These are phyloP conservation scores for Hapalemur alaotrensis DNA, from an alignment of 2,797 vertebrate species.

Conservation along the genomic window DNA sequence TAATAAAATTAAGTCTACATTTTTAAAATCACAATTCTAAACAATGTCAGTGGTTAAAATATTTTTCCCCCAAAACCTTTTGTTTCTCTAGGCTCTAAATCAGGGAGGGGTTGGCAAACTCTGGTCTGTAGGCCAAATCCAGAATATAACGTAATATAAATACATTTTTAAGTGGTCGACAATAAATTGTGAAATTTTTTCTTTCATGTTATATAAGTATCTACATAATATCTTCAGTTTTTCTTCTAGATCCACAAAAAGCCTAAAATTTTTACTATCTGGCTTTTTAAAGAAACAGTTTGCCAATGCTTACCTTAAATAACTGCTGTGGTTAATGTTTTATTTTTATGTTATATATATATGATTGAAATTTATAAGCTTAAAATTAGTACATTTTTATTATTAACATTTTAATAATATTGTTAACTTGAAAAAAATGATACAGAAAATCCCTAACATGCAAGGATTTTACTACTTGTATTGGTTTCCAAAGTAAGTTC, in stretches of 20 bases:
- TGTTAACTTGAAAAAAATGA: neutral
- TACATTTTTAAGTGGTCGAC: neutral
- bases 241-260: neutral
- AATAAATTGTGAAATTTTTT: neutral
- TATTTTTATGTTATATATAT: neutral
- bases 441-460: neutral
- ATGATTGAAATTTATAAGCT: neutral
- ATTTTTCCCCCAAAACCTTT: neutral
- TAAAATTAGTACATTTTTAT: neutral
- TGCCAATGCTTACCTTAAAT: neutral
- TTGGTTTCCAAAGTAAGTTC: neutral
- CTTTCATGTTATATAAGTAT: neutral
- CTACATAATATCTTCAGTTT: slow-evolving; percentile 1
- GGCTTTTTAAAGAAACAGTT: neutral
- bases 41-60: neutral
- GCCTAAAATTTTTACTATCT: neutral
- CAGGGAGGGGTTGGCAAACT: neutral
- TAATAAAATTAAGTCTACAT: neutral
- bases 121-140: neutral
- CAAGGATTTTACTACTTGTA: neutral
- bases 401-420: neutral
- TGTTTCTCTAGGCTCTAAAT: neutral
- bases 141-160: neutral
- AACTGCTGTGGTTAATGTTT: neutral
- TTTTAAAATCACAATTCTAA: neutral